phyloP scores from a whole-genome alignment of 2,888 invertebrate genomes.

The Apoda limacodes region DNA sequence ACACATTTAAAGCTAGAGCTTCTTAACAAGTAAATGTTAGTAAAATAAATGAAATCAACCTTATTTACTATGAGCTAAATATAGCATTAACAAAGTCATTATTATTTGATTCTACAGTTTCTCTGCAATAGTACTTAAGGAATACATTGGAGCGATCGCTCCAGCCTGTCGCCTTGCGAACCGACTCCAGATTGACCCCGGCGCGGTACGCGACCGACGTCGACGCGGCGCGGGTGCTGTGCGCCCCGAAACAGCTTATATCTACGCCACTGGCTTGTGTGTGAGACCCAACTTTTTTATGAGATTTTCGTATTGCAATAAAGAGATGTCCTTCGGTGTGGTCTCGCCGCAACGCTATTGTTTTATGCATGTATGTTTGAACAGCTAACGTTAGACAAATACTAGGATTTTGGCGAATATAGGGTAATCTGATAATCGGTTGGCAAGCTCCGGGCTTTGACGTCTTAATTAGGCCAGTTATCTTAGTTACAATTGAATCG shows the following conservation, averaged over 20 bases:
- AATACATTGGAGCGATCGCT: no score
- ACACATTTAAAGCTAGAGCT: no score
- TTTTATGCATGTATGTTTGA: constrained; percentile 9
- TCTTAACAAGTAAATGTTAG: no score
- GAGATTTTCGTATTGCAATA: constrained; percentile 12
- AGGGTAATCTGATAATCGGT: constrained; percentile 16
- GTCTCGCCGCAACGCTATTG: no score
- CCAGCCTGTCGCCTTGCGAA: constrained; percentile 16
- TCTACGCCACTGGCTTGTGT: constrained; percentile 13
- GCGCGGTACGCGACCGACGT: constrained; percentile 7
- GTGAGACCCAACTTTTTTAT: no score
- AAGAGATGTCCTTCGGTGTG: no score
- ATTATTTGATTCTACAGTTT: no score
- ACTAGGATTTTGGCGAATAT: constrained; percentile 7
- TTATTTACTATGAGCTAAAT: no score
- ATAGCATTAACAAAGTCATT: no score
- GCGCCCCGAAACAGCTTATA: no score
- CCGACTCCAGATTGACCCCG: constrained; percentile 12
- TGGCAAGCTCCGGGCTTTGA: constrained; percentile 9
- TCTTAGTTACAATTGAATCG: constrained; percentile 9
- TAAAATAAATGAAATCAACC: no score
- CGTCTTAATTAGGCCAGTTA: constrained; percentile 18
- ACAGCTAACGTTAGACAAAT: constrained; percentile 18
- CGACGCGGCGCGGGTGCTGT: constrained; percentile 10
- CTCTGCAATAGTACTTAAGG: no score